Evolutionary conservation across 2,888 invertebrate species (phyloP).

Genomic region (Stenichneumon culpator): DNA sequence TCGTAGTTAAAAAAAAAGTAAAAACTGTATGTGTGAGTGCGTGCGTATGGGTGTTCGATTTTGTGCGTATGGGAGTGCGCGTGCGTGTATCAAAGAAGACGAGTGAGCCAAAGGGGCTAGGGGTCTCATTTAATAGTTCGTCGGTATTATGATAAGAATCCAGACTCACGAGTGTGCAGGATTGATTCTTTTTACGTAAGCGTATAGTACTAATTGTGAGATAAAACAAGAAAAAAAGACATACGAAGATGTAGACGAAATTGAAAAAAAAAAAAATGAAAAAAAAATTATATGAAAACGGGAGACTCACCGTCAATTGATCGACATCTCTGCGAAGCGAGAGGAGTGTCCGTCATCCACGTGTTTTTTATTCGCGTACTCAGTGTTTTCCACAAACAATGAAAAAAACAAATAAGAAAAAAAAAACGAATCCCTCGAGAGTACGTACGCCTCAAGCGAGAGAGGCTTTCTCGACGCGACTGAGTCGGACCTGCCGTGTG

Average conservation of each 20-base stretch:
- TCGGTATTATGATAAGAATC: conserved; percentile 72
- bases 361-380: conserved; percentile 61
- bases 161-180: conserved; percentile 62
- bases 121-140: conserved; percentile 72
- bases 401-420: conserved; percentile 33
- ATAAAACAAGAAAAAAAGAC: conserved; percentile 37
- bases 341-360: conserved; percentile 44
- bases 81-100: conserved; percentile 56
- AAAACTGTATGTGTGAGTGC: conserved; percentile 25
- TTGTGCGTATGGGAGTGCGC: conserved; percentile 20
- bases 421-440: conserved; percentile 33
- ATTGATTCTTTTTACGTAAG: conserved; percentile 67
- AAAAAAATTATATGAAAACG: conserved; percentile 34
- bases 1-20: conserved; percentile 59
- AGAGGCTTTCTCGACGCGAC: conserved; percentile 31
- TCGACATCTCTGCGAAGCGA: conserved; percentile 41
- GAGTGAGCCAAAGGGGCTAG: conserved; percentile 70
- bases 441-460: conserved; percentile 1
- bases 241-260: conserved; percentile 41
- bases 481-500: conserved; percentile 21
- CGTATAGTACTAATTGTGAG: conserved; percentile 63
- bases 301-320: conserved; percentile 43
- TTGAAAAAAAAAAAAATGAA: conserved; percentile 50
- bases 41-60: conserved; percentile 14
- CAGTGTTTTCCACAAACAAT: conserved; percentile 38